A percentile compares a stretch with the other conserved stretches of the same genome.
Evolutionary conservation across 2,888 invertebrate genomes (phyloP).

Genomic region (Oxycera nigricornis): DNA sequence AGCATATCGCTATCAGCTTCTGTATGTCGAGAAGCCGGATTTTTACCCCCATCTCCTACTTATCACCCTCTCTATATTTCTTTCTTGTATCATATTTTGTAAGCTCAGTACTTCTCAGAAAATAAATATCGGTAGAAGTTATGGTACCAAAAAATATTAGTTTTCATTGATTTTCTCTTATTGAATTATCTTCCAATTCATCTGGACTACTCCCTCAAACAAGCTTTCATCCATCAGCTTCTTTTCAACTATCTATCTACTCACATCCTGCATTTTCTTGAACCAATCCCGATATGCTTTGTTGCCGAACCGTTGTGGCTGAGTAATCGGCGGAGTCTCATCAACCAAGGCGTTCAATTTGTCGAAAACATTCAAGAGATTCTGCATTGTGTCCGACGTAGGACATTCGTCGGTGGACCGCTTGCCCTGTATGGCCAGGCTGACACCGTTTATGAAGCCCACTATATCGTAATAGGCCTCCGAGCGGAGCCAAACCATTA

Average conservation of each 20-base stretch:
- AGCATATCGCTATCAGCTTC: no score
- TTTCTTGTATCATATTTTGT: not conserved
- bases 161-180: no score
- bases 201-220: no score
- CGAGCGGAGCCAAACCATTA: slow-evolving; percentile 83
- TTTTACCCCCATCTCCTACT: no score
- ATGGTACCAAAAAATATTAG: no score
- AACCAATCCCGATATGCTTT: slow-evolving; percentile 88
- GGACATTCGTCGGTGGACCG: slow-evolving; percentile 70
- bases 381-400: slow-evolving; percentile 68
- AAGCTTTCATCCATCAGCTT: no score
- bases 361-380: slow-evolving; percentile 72
- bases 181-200: no score
- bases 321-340: slow-evolving; percentile 78
- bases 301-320: slow-evolving; percentile 97
- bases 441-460: slow-evolving; percentile 86
- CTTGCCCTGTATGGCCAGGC: slow-evolving; percentile 84
- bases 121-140: no score
- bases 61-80: not conserved
- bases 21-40: no score
- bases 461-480: slow-evolving; percentile 85
- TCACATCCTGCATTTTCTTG: slow-evolving; percentile 70
- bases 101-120: no score
- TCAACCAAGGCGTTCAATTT: slow-evolving; percentile 76
- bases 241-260: no score